phyloP scores from a whole-genome alignment of 1,140 invertebrate species.

The Reticulitermes speratus region DNA sequence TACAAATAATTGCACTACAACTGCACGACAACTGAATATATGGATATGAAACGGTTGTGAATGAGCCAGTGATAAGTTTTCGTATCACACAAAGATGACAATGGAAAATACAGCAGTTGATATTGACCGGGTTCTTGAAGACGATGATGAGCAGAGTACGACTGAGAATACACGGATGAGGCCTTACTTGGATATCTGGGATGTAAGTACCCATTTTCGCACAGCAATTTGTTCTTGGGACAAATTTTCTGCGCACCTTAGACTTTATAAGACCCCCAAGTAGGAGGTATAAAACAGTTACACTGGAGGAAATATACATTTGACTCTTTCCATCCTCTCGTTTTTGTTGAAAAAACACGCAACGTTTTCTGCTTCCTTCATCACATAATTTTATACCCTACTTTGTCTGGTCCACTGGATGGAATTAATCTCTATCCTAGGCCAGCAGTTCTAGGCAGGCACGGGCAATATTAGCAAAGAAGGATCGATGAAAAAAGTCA shows the following conservation, averaged over 20 bases:
- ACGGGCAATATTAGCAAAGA: no score
- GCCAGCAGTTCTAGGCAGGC: no score
- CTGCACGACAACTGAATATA: not conserved
- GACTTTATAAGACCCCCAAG: not conserved
- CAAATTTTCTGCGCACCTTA: not conserved
- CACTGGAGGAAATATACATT: not conserved
- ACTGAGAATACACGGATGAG: constrained; percentile 7
- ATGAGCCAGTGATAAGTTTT: not conserved
- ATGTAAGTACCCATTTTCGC: constrained; percentile 9
- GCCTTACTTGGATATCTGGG: constrained; percentile 25
- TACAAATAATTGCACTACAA: not conserved
- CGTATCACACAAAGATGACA: not conserved
- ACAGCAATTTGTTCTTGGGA: not conserved
- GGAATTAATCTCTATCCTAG: no score
- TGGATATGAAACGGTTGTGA: not conserved
- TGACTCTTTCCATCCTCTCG: no score
- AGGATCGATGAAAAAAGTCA: no score
- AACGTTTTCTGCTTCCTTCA: no score
- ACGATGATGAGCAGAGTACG: not conserved
- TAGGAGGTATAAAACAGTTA: not conserved
- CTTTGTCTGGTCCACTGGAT: no score
- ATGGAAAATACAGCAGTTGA: constrained; percentile 18
- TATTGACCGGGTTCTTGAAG: not conserved
- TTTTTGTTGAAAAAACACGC: no score
- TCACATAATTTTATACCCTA: no score